Evolutionary conservation across 2,113 vertebrate species (phyloP).

Genomic region (Pipra filicauda): DNA sequence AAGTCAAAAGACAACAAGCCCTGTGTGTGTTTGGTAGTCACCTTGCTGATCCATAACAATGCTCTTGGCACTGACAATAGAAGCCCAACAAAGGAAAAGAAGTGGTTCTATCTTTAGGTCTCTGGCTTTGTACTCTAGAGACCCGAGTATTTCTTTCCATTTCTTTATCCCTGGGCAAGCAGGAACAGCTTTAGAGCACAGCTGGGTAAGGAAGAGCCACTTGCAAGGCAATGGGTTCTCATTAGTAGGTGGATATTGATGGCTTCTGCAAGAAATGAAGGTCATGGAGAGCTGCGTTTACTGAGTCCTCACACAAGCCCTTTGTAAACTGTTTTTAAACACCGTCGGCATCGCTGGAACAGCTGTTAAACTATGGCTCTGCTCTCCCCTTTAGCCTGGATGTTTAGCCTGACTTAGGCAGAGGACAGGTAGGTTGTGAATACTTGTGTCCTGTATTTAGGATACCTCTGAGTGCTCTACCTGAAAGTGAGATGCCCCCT

Average conservation of each 20-base stretch:
- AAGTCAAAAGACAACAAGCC: constrained; percentile 1
- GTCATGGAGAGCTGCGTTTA: background rate
- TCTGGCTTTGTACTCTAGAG: background rate
- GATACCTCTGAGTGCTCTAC: background rate
- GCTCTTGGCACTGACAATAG: background rate
- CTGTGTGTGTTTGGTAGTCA: background rate
- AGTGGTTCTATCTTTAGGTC: background rate
- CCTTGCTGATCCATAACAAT: background rate
- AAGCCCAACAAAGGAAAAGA: background rate
- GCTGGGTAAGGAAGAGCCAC: background rate
- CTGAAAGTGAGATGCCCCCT: background rate
- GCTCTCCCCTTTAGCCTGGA: background rate
- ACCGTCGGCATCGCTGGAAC: accelerated
- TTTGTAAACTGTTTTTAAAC: background rate
- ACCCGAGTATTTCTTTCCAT: background rate
- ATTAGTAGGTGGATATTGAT: background rate
- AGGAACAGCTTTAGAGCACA: background rate
- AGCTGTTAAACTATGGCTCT: background rate
- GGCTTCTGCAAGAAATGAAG: background rate
- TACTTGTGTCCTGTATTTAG: background rate
- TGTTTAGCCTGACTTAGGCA: background rate
- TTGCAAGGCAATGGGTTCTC: background rate
- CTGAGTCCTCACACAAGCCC: background rate
- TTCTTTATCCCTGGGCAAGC: background rate
- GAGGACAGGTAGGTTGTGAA: background rate